Conservation (phyloP, 2,888 invertebrate genomes). For the Spicauda simplicius region DNA sequence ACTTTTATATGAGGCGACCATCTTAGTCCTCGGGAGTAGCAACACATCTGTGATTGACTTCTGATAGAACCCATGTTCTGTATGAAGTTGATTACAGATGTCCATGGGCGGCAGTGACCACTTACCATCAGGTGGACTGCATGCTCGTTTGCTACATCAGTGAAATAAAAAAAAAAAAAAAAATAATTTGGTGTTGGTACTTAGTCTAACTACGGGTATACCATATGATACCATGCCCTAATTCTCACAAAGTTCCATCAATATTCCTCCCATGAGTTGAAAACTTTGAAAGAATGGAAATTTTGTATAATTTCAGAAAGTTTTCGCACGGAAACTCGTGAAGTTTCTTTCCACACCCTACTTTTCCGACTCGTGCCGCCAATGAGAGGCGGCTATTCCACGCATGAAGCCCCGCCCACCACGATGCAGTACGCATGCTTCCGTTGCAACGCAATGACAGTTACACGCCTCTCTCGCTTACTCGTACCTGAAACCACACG, state of each 20-base stretch:
- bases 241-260: background rate
- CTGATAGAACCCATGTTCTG: too few relatives aligned
- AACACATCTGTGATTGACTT: too few relatives aligned
- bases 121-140: too few relatives aligned
- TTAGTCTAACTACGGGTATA: too few relatives aligned
- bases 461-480: slow-evolving; percentile 60
- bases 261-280: slow-evolving; percentile 33
- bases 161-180: too few relatives aligned
- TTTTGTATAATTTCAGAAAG: slow-evolving; percentile 64
- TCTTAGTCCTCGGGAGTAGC: too few relatives aligned
- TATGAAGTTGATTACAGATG: too few relatives aligned
- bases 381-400: slow-evolving; percentile 63
- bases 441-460: slow-evolving; percentile 60
- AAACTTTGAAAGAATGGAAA: slow-evolving; percentile 40
- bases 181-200: too few relatives aligned
- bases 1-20: too few relatives aligned
- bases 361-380: slow-evolving; percentile 60
- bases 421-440: slow-evolving; percentile 80
- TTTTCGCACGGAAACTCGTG: slow-evolving; percentile 67
- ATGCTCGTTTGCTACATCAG: too few relatives aligned
- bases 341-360: slow-evolving; percentile 74
- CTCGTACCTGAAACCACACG: slow-evolving; percentile 47
- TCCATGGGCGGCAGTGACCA: too few relatives aligned
- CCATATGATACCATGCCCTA: too few relatives aligned
- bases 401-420: slow-evolving; percentile 73